Evolutionary conservation across 2,113 vertebrate genomes (phyloP).

Genomic region (Machaerirhynchus nigripectus): DNA sequence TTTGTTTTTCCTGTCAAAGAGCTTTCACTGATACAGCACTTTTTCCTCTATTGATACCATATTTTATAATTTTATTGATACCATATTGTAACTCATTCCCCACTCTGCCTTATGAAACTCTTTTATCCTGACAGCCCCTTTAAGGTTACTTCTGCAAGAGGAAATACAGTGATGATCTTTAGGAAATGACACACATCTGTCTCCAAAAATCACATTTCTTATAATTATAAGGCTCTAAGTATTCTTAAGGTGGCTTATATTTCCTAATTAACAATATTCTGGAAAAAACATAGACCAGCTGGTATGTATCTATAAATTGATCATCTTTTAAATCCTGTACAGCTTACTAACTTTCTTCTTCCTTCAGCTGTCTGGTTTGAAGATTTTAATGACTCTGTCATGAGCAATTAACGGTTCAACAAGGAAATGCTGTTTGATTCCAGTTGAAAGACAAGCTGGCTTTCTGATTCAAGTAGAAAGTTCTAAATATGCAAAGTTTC

Average conservation of each 20-base stretch:
- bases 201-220: slow-evolving; percentile 47
- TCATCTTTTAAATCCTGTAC: slow-evolving; percentile 45
- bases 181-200: slow-evolving; percentile 27
- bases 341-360: slow-evolving; percentile 13
- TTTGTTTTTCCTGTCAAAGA: not conserved
- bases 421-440: not conserved
- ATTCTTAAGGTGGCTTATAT: slow-evolving; percentile 46
- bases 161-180: slow-evolving; percentile 6
- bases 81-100: not conserved
- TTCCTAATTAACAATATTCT: slow-evolving; percentile 53
- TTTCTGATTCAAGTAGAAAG: not conserved
- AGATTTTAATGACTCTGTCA: slow-evolving; percentile 29
- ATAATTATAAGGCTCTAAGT: not conserved
- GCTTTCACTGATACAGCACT: not conserved
- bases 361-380: slow-evolving; percentile 54
- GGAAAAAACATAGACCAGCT: slow-evolving; percentile 53
- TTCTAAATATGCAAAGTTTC: not conserved
- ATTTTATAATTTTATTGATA: not conserved
- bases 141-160: slow-evolving; percentile 41
- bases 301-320: slow-evolving; percentile 60
- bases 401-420: not conserved
- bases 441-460: not conserved
- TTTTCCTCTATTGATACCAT: not conserved
- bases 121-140: not conserved
- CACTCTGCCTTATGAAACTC: not conserved